Conservation (phyloP, 2,113 vertebrate genomes). For the Mixornis gularis region DNA sequence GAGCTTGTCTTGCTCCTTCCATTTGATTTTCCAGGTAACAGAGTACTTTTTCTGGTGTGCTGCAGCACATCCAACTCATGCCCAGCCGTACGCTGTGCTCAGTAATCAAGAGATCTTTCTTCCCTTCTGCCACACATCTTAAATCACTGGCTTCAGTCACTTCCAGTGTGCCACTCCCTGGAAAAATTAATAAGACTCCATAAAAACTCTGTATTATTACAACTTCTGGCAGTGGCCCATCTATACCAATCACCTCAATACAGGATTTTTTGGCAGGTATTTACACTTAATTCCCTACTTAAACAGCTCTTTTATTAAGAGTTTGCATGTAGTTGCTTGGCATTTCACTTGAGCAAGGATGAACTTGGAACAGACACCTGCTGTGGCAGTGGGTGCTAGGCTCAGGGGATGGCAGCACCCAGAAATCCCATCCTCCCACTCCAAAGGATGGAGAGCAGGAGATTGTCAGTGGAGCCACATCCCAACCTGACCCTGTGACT, state of each 20-base stretch:
- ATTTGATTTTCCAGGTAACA: background rate
- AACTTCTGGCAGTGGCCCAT: background rate
- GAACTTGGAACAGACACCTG: background rate
- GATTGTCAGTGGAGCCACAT: background rate
- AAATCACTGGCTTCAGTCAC: background rate
- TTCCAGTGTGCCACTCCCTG: background rate
- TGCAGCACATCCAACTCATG: background rate
- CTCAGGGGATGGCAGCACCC: background rate
- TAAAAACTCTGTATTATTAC: background rate
- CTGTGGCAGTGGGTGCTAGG: background rate
- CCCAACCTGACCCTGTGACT: background rate
- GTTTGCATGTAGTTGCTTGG: background rate
- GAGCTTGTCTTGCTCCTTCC: background rate
- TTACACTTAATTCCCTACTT: background rate
- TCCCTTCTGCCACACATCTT: background rate
- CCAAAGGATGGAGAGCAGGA: background rate
- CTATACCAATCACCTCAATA: background rate
- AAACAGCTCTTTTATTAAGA: background rate
- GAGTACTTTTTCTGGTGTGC: background rate
- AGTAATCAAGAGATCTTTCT: background rate
- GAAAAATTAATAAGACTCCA: background rate
- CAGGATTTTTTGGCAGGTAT: slow-evolving; percentile 10
- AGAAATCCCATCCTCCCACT: background rate
- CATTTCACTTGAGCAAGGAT: background rate
- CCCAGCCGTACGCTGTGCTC: fast-evolving